Evolutionary conservation across 2,888 invertebrate genomes (phyloP).

Genomic region (Torymus auratus): DNA sequence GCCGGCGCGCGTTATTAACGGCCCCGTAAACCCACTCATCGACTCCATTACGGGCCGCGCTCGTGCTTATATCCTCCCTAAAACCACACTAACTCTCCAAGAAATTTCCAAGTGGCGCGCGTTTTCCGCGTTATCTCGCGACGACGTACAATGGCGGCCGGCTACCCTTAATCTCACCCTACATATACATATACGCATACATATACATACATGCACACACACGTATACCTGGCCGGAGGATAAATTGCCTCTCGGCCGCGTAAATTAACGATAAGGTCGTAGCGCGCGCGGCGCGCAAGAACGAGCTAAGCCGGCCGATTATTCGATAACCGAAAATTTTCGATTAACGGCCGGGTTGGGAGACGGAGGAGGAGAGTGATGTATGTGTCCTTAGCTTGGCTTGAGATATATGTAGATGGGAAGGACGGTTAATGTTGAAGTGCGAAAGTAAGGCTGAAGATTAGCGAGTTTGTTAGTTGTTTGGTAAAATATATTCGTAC

Average conservation of each 20-base stretch:
- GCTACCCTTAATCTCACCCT: conserved; percentile 14
- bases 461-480: no score
- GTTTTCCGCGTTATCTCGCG: no score
- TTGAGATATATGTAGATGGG: conserved; percentile 9
- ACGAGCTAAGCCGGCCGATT: conserved; percentile 31
- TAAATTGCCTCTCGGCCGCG: conserved; percentile 52
- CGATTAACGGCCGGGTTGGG: conserved; percentile 39
- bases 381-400: background rate
- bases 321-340: conserved; percentile 57
- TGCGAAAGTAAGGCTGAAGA: no score
- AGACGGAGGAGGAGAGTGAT: background rate
- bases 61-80: no score
- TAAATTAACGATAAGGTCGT: conserved; percentile 55
- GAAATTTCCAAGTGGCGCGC: background rate
- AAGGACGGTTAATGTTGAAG: background rate
- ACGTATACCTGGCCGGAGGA: background rate
- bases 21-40: no score
- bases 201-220: background rate
- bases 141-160: conserved; percentile 9
- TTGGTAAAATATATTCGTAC: no score
- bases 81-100: conserved; percentile 2
- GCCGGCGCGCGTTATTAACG: no score
- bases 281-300: background rate
- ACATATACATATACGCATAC: background rate
- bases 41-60: no score